A percentile compares a stretch with the other conserved stretches of the same genome.
phyloP scores from a whole-genome alignment of 2,888 invertebrate species.

The Megastigmus dorsalis region DNA sequence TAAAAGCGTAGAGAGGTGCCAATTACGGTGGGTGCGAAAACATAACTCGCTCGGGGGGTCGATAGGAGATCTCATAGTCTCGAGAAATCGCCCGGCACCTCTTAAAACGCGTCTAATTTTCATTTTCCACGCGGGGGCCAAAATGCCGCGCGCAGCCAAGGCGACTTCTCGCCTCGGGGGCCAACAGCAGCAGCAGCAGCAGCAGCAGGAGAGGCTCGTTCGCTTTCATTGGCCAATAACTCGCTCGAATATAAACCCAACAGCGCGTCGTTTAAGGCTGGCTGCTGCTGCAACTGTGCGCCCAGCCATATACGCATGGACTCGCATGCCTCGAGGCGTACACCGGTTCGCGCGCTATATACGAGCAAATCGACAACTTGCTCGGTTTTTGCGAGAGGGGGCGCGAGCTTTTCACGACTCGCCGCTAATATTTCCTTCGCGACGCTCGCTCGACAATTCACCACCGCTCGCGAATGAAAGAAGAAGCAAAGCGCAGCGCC shows the following conservation, averaged over 20 bases:
- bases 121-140: conserved; percentile 25
- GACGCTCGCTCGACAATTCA: no score
- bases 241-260: conserved; percentile 31
- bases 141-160: no score
- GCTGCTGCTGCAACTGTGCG: background rate
- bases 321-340: no score
- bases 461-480: no score
- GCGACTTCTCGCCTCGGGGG: background rate
- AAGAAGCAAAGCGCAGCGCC: no score
- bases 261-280: conserved; percentile 14
- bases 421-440: conserved; percentile 10
- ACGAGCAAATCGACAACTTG: background rate
- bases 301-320: no score
- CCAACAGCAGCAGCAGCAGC: no score
- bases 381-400: conserved; percentile 11
- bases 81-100: background rate
- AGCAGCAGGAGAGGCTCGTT: no score
- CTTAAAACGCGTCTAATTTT: conserved; percentile 26
- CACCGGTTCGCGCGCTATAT: no score
- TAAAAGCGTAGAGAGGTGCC: background rate
- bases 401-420: background rate
- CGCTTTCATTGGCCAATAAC: conserved; percentile 45
- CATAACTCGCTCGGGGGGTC: background rate
- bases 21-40: conserved; percentile 12
- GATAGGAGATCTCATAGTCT: conserved; percentile 5